Conservation (phyloP, 2,888 invertebrate species). For the Mythimna lalbum region DNA sequence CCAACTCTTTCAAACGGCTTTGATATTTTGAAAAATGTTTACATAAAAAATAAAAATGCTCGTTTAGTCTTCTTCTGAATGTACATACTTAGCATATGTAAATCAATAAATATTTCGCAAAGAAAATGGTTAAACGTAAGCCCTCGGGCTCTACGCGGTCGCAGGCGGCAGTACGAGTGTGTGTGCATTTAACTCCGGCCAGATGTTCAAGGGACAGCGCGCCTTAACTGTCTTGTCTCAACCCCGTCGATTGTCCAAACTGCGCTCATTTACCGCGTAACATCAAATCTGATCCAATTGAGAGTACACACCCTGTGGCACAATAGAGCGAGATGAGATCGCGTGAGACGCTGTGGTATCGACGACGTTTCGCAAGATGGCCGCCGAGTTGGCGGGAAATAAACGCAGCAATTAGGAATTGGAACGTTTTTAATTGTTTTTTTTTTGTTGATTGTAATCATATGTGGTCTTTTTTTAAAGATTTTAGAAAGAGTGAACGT, state of each 20-base stretch:
- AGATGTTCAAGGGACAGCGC: no score
- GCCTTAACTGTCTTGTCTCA: no score
- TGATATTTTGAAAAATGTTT: no score
- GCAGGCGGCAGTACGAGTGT: no score
- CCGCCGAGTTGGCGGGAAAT: conserved; percentile 29
- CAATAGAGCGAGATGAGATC: conserved; percentile 54
- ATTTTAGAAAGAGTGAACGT: not conserved
- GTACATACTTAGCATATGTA: no score
- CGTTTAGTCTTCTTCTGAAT: no score
- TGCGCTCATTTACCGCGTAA: conserved; percentile 18
- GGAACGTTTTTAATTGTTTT: not conserved
- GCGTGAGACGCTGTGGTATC: conserved; percentile 53
- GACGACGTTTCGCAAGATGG: conserved; percentile 40
- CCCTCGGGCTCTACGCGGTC: no score
- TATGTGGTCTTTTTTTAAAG: not conserved
- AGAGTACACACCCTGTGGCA: conserved; percentile 34
- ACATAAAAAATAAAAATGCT: no score
- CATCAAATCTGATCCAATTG: conserved; percentile 37
- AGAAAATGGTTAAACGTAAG: no score
- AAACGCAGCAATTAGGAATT: conserved; percentile 31
- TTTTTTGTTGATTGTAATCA: not conserved
- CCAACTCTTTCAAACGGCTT: no score
- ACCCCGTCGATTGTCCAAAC: conserved; percentile 16
- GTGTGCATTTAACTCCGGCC: no score
- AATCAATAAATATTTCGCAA: no score